Conservation (phyloP, 2,888 invertebrate species). For the Thyatira batis region DNA sequence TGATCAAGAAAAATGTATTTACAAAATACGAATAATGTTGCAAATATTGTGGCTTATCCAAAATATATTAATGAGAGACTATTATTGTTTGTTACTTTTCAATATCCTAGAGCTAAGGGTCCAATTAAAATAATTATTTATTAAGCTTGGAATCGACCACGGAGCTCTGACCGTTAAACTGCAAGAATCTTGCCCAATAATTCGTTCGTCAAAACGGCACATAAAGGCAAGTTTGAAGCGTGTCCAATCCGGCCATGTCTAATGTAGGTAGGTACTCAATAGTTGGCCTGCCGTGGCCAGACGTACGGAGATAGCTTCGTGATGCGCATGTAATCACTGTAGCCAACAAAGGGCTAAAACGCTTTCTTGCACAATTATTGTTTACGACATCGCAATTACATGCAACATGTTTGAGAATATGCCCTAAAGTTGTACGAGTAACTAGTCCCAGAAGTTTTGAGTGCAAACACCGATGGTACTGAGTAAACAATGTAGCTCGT, state of each 20-base stretch:
- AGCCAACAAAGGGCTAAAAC: neutral
- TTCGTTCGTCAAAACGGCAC: constrained; percentile 18
- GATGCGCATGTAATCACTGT: constrained; percentile 21
- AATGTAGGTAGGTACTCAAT: constrained; percentile 16
- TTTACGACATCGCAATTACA: neutral
- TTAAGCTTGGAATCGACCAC: neutral
- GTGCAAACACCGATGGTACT: neutral
- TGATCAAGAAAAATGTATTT: neutral
- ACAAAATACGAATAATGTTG: neutral
- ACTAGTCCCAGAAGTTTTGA: neutral
- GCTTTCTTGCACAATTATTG: neutral
- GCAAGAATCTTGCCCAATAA: constrained; percentile 6
- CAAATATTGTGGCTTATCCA: neutral
- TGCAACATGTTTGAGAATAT: neutral
- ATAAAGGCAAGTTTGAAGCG: constrained; percentile 19
- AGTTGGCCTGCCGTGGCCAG: constrained; percentile 4
- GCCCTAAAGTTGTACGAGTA: neutral
- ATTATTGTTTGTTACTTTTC: neutral
- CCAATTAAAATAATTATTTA: neutral
- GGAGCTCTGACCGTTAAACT: neutral
- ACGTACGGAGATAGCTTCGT: constrained; percentile 13
- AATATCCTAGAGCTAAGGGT: too few relatives aligned
- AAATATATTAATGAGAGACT: neutral
- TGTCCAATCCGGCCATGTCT: constrained; percentile 24
- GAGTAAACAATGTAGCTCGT: neutral